phyloP scores from a whole-genome alignment of 2,888 invertebrate genomes.

The Zygothrica quintamaculata region DNA sequence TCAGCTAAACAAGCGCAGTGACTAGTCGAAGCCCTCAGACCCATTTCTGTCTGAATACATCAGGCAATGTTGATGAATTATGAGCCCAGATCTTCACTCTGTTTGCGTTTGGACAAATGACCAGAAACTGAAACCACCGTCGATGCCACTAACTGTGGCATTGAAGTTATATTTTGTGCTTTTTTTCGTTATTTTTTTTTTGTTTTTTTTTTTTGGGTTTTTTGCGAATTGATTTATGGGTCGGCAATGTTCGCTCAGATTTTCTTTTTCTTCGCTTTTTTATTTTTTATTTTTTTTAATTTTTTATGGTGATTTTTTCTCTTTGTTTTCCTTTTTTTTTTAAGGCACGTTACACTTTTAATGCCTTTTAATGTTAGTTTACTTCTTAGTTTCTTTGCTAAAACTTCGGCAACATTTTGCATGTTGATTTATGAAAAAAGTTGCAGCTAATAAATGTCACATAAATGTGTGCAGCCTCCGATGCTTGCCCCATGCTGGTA shows the following conservation, averaged over 20 bases:
- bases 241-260: constrained; percentile 46
- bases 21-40: not conserved
- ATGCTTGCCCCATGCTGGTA: not conserved
- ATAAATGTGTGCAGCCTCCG: constrained; percentile 35
- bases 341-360: constrained; percentile 49
- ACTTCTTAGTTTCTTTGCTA: constrained; percentile 8
- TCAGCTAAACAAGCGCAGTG: constrained; percentile 3
- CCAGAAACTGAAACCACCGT: constrained; percentile 35
- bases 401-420: constrained; percentile 36
- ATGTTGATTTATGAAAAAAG: constrained; percentile 72
- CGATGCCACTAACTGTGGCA: constrained; percentile 9
- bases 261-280: too few species aligned
- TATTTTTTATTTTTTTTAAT: too few species aligned
- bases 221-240: constrained; percentile 59
- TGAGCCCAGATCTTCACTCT: constrained; percentile 32
- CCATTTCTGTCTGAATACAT: not conserved
- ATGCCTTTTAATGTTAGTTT: constrained; percentile 44
- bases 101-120: constrained; percentile 42
- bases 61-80: constrained; percentile 56
- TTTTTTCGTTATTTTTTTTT: too few species aligned
- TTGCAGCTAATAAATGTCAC: constrained; percentile 77
- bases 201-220: too few species aligned
- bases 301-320: too few species aligned
- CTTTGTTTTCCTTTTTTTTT: too few species aligned
- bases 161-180: too few species aligned